Percentiles rank a stretch among this genome's conserved stretches.
phyloP scores from a whole-genome alignment of 2,113 vertebrate species.

The Arizona elegans region DNA sequence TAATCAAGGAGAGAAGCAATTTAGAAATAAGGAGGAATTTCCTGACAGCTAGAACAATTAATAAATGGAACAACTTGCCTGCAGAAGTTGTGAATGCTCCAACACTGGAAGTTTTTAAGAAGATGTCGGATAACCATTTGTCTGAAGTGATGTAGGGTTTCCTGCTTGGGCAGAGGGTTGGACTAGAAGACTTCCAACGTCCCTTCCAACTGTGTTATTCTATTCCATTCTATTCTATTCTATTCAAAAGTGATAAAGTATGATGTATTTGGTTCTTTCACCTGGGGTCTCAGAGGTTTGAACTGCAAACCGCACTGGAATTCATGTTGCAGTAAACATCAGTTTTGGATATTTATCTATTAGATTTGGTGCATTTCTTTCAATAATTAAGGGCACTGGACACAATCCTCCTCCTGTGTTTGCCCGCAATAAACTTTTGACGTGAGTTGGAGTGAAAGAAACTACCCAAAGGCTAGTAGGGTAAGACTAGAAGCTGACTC shows the following conservation, averaged over 20 bases:
- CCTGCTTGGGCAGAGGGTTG: no score
- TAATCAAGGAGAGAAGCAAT: no score
- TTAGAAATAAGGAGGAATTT: no score
- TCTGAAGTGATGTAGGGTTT: no score
- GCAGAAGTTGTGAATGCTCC: no score
- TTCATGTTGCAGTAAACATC: neutral
- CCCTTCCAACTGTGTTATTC: no score
- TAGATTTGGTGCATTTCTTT: neutral
- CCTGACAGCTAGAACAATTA: no score
- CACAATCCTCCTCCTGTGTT: neutral
- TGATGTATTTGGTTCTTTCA: neutral
- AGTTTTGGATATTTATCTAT: neutral
- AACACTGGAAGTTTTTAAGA: no score
- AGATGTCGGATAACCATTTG: no score
- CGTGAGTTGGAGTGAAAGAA: neutral
- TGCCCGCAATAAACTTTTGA: neutral
- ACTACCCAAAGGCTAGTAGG: neutral
- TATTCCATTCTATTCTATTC: no score
- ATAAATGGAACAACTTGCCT: no score
- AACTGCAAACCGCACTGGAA: neutral
- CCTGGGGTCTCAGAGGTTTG: neutral
- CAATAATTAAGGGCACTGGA: neutral
- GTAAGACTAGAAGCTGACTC: neutral
- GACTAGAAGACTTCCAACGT: no score
- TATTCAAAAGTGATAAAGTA: neutral